Conservation (phyloP, 1,140 invertebrate genomes). For the Lethrus apterus region DNA sequence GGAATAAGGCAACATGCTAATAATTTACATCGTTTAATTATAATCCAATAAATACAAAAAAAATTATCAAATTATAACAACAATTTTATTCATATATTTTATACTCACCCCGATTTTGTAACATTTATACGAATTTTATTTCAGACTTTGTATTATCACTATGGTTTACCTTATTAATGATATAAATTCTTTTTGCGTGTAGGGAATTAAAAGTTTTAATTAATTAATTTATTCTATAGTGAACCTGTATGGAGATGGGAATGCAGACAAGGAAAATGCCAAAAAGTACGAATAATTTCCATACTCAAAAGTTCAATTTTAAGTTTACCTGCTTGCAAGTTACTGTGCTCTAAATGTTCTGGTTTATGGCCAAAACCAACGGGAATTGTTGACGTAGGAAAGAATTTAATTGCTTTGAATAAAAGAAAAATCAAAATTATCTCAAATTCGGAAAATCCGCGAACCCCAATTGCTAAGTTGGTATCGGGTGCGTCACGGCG, state of each 20-base stretch:
- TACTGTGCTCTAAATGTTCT: conserved; percentile 52
- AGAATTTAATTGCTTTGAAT: conserved; percentile 52
- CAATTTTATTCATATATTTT: too few species aligned
- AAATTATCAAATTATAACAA: too few species aligned
- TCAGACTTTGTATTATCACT: too few species aligned
- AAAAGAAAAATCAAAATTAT: conserved; percentile 50
- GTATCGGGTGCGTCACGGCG: conserved; percentile 38
- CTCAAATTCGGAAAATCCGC: conserved; percentile 32
- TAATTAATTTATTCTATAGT: conserved; percentile 4
- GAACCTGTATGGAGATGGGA: conserved; percentile 47
- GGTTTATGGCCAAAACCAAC: conserved; percentile 68
- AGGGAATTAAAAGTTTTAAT: background rate
- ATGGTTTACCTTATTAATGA: too few species aligned
- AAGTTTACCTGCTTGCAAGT: conserved; percentile 53
- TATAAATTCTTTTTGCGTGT: too few species aligned
- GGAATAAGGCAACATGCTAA: too few species aligned
- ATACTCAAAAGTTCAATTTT: conserved; percentile 44
- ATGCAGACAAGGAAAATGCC: conserved; percentile 47
- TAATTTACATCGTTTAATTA: too few species aligned
- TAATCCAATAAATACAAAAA: too few species aligned
- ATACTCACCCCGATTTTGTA: too few species aligned
- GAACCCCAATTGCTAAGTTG: conserved; percentile 39
- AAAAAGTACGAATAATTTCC: conserved; percentile 46
- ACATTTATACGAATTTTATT: too few species aligned
- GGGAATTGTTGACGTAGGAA: conserved; percentile 52